These are phyloP conservation scores for Oreotrochilus melanogaster DNA, from an alignment of 2,113 vertebrate species.

Conservation along the genomic window DNA sequence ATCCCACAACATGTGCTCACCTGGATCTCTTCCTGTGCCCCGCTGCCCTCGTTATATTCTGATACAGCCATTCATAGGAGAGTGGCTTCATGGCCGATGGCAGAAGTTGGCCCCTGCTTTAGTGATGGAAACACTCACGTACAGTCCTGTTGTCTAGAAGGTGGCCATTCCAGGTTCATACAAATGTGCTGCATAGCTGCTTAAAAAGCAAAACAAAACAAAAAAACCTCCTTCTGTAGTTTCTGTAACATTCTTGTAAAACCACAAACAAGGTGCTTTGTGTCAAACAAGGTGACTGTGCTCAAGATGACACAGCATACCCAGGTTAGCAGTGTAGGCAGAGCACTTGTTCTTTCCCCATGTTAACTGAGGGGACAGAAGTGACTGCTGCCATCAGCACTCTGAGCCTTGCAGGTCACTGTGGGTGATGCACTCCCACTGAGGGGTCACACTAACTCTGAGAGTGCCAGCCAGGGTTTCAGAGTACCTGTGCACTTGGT, in stretches of 20 bases:
- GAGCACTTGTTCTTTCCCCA: background rate
- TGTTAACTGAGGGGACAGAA: background rate
- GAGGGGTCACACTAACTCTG: background rate
- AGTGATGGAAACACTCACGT: background rate
- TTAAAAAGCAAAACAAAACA: background rate
- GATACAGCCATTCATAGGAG: background rate
- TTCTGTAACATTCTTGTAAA: background rate
- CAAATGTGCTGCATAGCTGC: background rate
- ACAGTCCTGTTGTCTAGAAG: background rate
- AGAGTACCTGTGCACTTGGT: background rate
- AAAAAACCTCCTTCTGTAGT: background rate
- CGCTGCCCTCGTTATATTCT: rapidly evolving
- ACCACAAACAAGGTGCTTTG: background rate
- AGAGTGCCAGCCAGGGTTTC: background rate
- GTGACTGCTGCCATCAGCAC: background rate
- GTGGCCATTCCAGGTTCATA: background rate
- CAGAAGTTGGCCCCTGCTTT: background rate
- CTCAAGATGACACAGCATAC: background rate
- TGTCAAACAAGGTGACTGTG: background rate
- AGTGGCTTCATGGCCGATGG: background rate
- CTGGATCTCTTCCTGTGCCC: background rate
- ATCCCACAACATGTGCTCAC: rapidly evolving
- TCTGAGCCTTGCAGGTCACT: background rate
- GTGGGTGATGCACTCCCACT: background rate
- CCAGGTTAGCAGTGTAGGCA: background rate